Evolutionary conservation across 2,113 vertebrate species (phyloP).

Genomic region (Beaufortia kweichowensis): DNA sequence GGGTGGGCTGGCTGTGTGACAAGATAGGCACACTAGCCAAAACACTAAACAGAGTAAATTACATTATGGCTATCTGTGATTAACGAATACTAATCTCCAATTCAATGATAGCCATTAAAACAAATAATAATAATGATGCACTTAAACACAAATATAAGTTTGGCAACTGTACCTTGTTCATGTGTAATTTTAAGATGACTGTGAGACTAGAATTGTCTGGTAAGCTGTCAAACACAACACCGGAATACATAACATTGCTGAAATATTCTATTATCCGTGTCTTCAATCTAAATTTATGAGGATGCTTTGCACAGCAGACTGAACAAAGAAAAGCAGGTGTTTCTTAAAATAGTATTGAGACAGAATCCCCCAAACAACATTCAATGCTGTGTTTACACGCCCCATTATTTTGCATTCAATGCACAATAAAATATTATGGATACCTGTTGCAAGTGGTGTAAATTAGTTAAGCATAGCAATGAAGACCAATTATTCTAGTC

Average conservation of each 20-base stretch:
- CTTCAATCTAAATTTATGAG: slow-evolving; percentile 48
- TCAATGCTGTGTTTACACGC: not conserved
- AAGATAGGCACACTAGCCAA: slow-evolving; percentile 27
- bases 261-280: slow-evolving; percentile 27
- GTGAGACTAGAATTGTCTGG: not conserved
- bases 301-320: slow-evolving; percentile 2
- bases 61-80: slow-evolving; percentile 39
- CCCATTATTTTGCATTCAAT: not conserved
- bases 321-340: slow-evolving; percentile 18
- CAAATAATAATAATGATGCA: not conserved
- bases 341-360: not conserved
- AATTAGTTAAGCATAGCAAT: too few relatives aligned
- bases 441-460: too few relatives aligned
- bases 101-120: slow-evolving; percentile 14
- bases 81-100: slow-evolving; percentile 33
- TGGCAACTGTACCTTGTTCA: not conserved
- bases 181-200: slow-evolving; percentile 17
- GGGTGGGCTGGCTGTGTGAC: slow-evolving; percentile 38
- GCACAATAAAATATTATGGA: slow-evolving; percentile 1
- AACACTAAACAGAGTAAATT: slow-evolving; percentile 23
- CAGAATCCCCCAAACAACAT: not conserved
- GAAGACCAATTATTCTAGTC: too few relatives aligned
- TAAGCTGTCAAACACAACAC: not conserved
- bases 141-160: slow-evolving; percentile 8
- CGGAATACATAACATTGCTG: slow-evolving; percentile 17